phyloP scores from a whole-genome alignment of 2,888 invertebrate genomes.

The Kuschelorhynchus macadamiae region DNA sequence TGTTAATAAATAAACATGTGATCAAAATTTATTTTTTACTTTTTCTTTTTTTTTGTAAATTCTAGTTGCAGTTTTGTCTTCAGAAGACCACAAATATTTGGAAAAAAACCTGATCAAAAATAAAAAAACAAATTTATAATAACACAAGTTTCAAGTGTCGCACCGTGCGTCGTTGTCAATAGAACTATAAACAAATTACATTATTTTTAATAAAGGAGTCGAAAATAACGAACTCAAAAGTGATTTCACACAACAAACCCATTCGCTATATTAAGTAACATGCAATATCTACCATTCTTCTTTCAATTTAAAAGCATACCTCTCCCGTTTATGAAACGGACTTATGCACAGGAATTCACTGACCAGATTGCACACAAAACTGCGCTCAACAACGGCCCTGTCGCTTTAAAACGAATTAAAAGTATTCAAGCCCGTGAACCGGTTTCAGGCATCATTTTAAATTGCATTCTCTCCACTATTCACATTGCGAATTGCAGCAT shows the following conservation, averaged over 20 bases:
- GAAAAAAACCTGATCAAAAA: too few species aligned
- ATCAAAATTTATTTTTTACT: too few species aligned
- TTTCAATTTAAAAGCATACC: conserved; percentile 29
- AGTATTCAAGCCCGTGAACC: conserved; percentile 43
- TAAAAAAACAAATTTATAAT: too few species aligned
- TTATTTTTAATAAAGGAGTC: too few species aligned
- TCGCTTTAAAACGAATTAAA: conserved; percentile 47
- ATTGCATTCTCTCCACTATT: conserved; percentile 50
- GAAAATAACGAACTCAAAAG: too few species aligned
- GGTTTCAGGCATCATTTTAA: conserved; percentile 50
- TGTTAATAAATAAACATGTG: too few species aligned
- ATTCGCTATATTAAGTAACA: conserved; percentile 8
- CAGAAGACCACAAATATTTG: too few species aligned
- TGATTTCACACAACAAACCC: not conserved
- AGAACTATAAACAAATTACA: too few species aligned
- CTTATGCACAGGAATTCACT: conserved; percentile 40
- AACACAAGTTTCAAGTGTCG: too few species aligned
- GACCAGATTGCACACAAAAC: conserved; percentile 44
- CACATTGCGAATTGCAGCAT: conserved; percentile 41
- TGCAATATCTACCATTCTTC: conserved; percentile 29
- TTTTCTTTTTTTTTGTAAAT: too few species aligned
- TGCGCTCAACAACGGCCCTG: conserved; percentile 33
- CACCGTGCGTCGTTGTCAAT: too few species aligned
- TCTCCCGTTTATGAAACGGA: conserved; percentile 24
- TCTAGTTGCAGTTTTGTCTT: too few species aligned